Evolutionary conservation across 2,888 invertebrate genomes (phyloP).

Genomic region (Candidula unifasciata): DNA sequence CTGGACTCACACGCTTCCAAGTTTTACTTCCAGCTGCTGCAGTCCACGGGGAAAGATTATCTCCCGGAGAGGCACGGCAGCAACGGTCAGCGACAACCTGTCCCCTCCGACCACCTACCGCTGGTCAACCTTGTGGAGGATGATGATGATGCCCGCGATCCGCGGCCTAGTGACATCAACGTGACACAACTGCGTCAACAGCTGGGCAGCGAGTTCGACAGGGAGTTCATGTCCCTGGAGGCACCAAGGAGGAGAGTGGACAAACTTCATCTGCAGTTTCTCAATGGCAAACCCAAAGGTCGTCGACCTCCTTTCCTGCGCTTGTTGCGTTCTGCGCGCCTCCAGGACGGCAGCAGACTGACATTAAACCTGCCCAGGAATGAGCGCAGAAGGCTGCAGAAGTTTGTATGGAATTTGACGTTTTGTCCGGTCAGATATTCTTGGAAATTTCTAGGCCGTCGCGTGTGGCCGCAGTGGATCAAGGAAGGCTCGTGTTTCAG

Average conservation of each 20-base stretch:
- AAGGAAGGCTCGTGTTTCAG: conserved; percentile 25
- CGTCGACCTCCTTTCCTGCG: conserved; percentile 16
- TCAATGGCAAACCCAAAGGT: conserved; percentile 7
- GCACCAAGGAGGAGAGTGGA: not conserved
- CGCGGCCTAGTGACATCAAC: conserved; percentile 22
- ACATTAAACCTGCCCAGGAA: conserved; percentile 4
- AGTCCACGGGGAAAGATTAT: not conserved
- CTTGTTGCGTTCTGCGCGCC: conserved; percentile 3
- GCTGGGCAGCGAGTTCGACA: conserved; percentile 7
- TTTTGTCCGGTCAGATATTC: conserved; percentile 37
- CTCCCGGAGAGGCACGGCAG: not conserved
- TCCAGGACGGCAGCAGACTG: conserved; percentile 10
- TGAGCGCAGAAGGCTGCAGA: conserved; percentile 35
- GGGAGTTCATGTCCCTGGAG: conserved; percentile 26
- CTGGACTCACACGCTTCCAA: not conserved
- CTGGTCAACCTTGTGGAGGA: conserved; percentile 19
- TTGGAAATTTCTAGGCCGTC: conserved; percentile 24
- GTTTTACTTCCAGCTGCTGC: conserved; percentile 12
- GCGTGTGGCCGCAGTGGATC: conserved; percentile 43
- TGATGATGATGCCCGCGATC: conserved; percentile 3
- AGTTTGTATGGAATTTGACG: conserved; percentile 38
- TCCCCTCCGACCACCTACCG: conserved; percentile 25
- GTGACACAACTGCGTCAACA: conserved; percentile 1
- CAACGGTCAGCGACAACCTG: not conserved
- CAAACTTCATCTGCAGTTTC: not conserved